phyloP scores from a whole-genome alignment of 1,140 invertebrate species.

The Rhagoletis pomonella region DNA sequence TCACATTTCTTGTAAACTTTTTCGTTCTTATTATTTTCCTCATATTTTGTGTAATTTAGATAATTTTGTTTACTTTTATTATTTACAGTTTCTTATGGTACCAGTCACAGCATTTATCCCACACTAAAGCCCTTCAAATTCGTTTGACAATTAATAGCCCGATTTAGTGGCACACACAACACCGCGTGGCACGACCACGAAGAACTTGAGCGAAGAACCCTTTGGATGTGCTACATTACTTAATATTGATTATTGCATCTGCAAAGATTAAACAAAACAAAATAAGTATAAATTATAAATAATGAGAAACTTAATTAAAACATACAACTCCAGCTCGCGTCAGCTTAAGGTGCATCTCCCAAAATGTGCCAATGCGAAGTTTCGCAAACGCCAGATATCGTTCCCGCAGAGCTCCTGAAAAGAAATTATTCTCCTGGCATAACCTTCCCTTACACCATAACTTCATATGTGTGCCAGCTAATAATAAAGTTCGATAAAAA shows the following conservation, averaged over 20 bases:
- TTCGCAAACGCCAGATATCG: no score
- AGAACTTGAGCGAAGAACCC: conserved; percentile 24
- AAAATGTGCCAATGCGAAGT: no score
- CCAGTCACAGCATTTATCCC: not conserved
- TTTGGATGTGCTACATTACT: not conserved
- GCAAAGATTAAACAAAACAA: not conserved
- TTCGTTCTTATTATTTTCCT: not conserved
- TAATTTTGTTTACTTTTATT: not conserved
- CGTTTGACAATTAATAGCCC: not conserved
- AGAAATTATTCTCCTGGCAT: no score
- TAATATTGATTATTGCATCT: not conserved
- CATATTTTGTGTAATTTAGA: not conserved
- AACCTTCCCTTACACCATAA: not conserved
- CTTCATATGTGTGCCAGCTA: not conserved
- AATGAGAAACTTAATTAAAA: no score
- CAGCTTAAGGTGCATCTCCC: no score
- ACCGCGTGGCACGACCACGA: conserved; percentile 30
- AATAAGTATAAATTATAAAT: no score
- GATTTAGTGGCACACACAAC: not conserved
- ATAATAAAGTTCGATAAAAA: no score
- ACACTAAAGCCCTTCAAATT: not conserved
- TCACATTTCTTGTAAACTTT: not conserved
- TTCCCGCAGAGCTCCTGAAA: no score
- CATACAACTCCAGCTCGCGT: no score
- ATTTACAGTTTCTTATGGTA: not conserved